Percentiles rank a stretch among this genome's conserved stretches.
Evolutionary conservation across 2,888 invertebrate species (phyloP).

Genomic region (Schrankia costaestrigalis): DNA sequence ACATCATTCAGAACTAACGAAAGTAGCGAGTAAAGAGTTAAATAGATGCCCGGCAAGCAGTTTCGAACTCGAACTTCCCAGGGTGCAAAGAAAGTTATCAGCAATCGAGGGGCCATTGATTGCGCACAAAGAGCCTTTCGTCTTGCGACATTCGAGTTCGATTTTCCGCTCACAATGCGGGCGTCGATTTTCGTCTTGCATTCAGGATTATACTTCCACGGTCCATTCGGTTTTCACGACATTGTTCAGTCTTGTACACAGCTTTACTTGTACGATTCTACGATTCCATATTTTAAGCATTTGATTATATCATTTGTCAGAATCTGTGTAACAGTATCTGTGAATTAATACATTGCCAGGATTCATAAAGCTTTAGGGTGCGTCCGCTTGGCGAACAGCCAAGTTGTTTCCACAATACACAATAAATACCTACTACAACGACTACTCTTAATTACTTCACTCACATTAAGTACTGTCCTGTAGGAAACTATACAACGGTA

Average conservation of each 20-base stretch:
- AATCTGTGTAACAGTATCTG: constrained; percentile 50
- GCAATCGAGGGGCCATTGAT: constrained; percentile 76
- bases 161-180: constrained; percentile 73
- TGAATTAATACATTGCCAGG: constrained; percentile 64
- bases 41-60: constrained; percentile 39
- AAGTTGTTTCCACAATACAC: constrained; percentile 67
- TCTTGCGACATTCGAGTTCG: constrained; percentile 70
- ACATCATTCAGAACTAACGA: constrained; percentile 3
- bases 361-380: constrained; percentile 62
- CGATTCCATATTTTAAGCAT: constrained; percentile 23
- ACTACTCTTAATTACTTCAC: constrained; percentile 72
- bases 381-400: constrained; percentile 63
- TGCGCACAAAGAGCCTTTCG: constrained; percentile 72
- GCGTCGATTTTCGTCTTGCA: constrained; percentile 70
- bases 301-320: constrained; percentile 46
- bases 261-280: constrained; percentile 27
- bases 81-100: constrained; percentile 72
- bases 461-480: constrained; percentile 55
- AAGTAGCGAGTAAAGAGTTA: constrained; percentile 23
- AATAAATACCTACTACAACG: constrained; percentile 68
- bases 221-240: constrained; percentile 52
- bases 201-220: constrained; percentile 63
- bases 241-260: constrained; percentile 46
- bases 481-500: constrained; percentile 33
- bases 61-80: constrained; percentile 58